Base-by-base conservation (phyloP, 2,797 vertebrate species). In the Cyclopterus lumpus region DNA sequence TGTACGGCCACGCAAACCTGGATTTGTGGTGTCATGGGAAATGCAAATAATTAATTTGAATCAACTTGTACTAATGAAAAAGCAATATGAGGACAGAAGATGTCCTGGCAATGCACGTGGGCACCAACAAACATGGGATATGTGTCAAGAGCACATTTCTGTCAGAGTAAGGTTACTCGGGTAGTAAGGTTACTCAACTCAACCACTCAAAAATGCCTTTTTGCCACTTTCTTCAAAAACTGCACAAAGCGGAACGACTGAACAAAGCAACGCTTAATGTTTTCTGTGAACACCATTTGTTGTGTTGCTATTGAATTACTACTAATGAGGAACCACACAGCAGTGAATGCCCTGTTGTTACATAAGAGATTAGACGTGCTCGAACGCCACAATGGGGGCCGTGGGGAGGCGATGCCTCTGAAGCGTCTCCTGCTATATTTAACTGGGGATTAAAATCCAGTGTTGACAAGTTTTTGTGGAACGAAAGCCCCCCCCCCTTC, bases 331-430 rank as follows among this genome's bases (percentile, higher is more conserved):
- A 88, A 71, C 55, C 73, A 76, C 78, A 73, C 62, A 63, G 74
- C 75, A 24, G 80, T 88, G 87, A 88, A 89, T 84, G 72, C 71
- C 54, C 77, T 14, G 78, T 71, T 82, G 89, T 93, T 93, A 85
- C 4, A 42, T 80, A 92, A 93, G 77, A 86, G 74, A 90, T 92
- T 90, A 92, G 80, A 84, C 77, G 72, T 61, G 82, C 82, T 83
- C 36, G 5, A 80, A 34, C 4, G 61, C 80, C 69, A 74, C 77
- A 63, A 86, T 79, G 67, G 75, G 24, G 77, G 83, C 79, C 73
- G 82, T 24, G 1, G 58, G 80, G 78, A 86, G 84, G 81, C 24
- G 18, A 84, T 74, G 67, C 80, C 80, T 80, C 82, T 63, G 55
- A 84, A 84, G 71, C 71, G 61, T 77, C 75, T 58, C 16, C 0